These are phyloP conservation scores for Cassiopea xamachana DNA, from an alignment of 30 jellyfish, hydroid and myxozoan genomes.

Conservation along the genomic window DNA sequence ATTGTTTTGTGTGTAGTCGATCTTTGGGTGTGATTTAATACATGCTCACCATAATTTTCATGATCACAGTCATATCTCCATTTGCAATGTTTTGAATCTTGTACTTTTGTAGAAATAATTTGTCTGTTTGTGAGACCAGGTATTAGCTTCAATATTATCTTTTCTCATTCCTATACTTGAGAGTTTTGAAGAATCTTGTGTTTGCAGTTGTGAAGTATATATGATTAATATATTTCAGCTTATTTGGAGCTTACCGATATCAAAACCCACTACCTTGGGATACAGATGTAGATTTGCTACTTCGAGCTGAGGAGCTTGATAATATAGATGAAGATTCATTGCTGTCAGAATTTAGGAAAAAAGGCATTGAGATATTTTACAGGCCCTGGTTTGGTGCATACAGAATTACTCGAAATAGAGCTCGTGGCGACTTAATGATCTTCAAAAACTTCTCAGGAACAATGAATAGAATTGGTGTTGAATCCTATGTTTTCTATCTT, in stretches of 20 bases:
- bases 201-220: too few relatives aligned
- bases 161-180: too few relatives aligned
- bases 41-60: too few relatives aligned
- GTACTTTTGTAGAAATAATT: too few relatives aligned
- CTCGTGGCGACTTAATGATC: slow-evolving; percentile 91
- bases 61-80: too few relatives aligned
- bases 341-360: slow-evolving; percentile 23
- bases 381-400: slow-evolving; percentile 85
- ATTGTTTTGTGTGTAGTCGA: too few relatives aligned
- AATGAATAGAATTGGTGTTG: slow-evolving; percentile 88
- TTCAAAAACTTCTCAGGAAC: slow-evolving; percentile 56
- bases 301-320: slow-evolving; percentile 70
- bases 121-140: too few relatives aligned
- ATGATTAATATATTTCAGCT: slow-evolving; percentile 27
- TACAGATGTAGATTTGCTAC: slow-evolving; percentile 83
- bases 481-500: slow-evolving; percentile 79
- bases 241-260: slow-evolving; percentile 96
- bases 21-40: too few relatives aligned
- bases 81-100: too few relatives aligned
- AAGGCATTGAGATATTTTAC: slow-evolving; percentile 67
- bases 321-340: slow-evolving; percentile 47
- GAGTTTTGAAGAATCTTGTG: too few relatives aligned
- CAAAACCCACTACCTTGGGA: slow-evolving; percentile 95
- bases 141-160: too few relatives aligned
- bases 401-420: slow-evolving; percentile 68